Percentiles rank a stretch among this genome's conserved stretches.
These are phyloP conservation scores for Cebidichthys violaceus DNA, from an alignment of 2,113 vertebrate genomes.

Conservation along the genomic window DNA sequence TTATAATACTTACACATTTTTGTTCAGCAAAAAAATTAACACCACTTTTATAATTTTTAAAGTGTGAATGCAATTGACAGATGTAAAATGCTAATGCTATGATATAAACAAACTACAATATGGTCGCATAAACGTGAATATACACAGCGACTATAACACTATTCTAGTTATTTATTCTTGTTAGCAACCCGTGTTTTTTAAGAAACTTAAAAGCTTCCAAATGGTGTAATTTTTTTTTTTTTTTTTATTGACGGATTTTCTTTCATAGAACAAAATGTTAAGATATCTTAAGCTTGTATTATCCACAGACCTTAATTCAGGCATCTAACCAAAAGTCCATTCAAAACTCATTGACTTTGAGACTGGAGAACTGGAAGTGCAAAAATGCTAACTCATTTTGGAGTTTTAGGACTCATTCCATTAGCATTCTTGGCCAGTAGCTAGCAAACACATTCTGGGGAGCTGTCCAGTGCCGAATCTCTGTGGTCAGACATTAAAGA, in stretches of 20 bases:
- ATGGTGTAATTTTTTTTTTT: no score
- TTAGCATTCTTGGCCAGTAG: not conserved
- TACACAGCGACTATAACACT: no score
- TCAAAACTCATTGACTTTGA: not conserved
- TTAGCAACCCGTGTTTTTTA: no score
- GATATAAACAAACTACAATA: no score
- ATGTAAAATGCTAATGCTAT: no score
- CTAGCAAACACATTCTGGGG: not conserved
- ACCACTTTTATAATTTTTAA: no score
- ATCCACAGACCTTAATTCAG: not conserved
- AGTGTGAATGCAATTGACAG: no score
- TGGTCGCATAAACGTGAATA: no score
- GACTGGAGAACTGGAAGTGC: not conserved
- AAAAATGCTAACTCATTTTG: not conserved
- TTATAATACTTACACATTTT: no score
- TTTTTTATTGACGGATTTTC: not conserved
- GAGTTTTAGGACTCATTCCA: not conserved
- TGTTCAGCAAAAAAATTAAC: no score
- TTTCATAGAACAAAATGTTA: not conserved
- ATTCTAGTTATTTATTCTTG: no score
- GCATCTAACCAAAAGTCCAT: not conserved
- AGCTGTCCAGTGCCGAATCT: slow-evolving; percentile 44
- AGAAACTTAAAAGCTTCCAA: no score
- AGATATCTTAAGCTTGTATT: not conserved
- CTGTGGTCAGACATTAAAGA: not conserved